phyloP scores from a whole-genome alignment of 2,113 vertebrate species.

The Dolichotis patagonum region DNA sequence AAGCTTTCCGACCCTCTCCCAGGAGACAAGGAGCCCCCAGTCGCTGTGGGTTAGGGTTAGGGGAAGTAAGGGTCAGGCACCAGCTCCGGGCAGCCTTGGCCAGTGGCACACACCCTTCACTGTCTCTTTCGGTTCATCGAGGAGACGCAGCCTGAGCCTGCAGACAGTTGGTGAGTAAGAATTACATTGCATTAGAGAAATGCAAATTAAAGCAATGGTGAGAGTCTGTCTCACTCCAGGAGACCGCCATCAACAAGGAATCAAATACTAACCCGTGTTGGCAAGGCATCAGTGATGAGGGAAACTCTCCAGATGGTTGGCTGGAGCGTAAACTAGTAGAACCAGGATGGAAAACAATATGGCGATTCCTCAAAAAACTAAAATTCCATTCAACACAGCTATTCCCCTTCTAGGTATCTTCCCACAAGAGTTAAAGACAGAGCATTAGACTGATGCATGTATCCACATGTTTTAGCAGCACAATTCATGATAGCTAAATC shows the following conservation, averaged over 20 bases:
- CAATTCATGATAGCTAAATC: not conserved
- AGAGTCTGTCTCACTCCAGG: not conserved
- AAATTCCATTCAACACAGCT: not conserved
- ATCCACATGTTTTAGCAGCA: not conserved
- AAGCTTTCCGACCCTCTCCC: too few relatives aligned
- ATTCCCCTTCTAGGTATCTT: not conserved
- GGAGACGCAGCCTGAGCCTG: not conserved
- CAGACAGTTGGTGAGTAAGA: not conserved
- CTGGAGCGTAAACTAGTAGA: not conserved
- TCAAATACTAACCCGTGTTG: not conserved
- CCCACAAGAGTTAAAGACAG: not conserved
- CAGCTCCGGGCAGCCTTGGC: not conserved
- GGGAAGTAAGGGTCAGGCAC: too few relatives aligned
- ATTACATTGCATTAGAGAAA: not conserved
- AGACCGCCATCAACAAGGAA: not conserved
- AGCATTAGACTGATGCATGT: not conserved
- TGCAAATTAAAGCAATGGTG: not conserved
- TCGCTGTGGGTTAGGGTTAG: too few relatives aligned
- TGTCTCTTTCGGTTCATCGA: not conserved
- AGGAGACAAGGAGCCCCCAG: not conserved
- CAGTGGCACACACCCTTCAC: fast-evolving
- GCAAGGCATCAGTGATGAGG: not conserved
- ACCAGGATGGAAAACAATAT: not conserved
- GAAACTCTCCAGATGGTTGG: not conserved
- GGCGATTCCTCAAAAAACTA: not conserved